Percentiles rank a stretch among this genome's conserved stretches.
These are phyloP conservation scores for Daubentonia madagascariensis DNA, from an alignment of 2,113 vertebrate species.

Conservation along the genomic window DNA sequence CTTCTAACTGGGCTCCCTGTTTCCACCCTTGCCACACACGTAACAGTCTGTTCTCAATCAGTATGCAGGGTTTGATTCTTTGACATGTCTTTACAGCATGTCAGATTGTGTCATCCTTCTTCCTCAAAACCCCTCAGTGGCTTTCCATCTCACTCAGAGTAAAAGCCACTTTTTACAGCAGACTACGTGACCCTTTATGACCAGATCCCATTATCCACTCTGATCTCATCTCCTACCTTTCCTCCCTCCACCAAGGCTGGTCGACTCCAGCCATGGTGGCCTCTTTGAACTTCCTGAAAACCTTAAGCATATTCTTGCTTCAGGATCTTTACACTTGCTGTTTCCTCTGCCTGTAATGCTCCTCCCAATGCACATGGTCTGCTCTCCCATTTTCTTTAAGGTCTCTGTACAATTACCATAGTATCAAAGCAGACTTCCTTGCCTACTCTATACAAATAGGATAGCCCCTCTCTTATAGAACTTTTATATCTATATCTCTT, in stretches of 20 bases:
- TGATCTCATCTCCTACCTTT: neutral
- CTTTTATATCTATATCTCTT: neutral
- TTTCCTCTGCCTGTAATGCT: neutral
- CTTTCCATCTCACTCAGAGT: neutral
- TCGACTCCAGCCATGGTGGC: neutral
- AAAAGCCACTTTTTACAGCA: neutral
- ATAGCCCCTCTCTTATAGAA: neutral
- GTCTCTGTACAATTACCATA: neutral
- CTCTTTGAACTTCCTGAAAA: neutral
- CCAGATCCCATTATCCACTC: neutral
- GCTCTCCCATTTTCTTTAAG: neutral
- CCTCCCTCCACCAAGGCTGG: neutral
- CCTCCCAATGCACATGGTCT: fast-evolving
- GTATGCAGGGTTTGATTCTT: neutral
- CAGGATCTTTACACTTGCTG: neutral
- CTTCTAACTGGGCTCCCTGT: neutral
- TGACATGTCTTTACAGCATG: neutral
- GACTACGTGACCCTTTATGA: neutral
- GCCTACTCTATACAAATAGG: neutral
- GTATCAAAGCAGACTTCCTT: neutral
- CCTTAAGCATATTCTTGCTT: neutral
- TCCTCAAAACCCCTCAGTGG: neutral
- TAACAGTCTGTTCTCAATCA: neutral
- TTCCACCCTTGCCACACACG: neutral
- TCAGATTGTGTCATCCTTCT: neutral